Conservation (phyloP, 2,888 invertebrate genomes). For the Coelopa pilipes region DNA sequence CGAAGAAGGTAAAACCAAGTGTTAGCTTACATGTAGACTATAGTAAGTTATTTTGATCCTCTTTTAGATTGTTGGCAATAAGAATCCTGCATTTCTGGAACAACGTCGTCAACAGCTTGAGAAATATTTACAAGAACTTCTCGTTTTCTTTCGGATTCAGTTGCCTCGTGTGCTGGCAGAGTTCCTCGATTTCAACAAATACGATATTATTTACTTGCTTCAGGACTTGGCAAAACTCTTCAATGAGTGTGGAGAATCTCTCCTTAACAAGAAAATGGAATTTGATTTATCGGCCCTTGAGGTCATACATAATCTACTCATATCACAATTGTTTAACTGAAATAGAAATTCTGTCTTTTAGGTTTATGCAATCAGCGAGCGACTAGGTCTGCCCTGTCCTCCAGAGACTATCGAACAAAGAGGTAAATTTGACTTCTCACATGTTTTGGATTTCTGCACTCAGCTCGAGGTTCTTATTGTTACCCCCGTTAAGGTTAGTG, state of each 20-base stretch:
- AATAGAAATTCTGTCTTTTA: slow-evolving; percentile 58
- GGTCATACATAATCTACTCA: slow-evolving; percentile 68
- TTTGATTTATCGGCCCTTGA: slow-evolving; percentile 82
- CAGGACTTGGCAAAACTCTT: slow-evolving; percentile 84
- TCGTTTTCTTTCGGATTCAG: slow-evolving; percentile 79
- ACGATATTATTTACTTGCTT: slow-evolving; percentile 85
- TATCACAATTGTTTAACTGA: neutral
- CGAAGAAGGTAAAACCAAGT: slow-evolving; percentile 77
- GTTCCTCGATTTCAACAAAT: slow-evolving; percentile 89
- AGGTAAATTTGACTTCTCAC: slow-evolving; percentile 89
- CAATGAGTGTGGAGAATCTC: slow-evolving; percentile 78
- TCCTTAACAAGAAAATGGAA: slow-evolving; percentile 71
- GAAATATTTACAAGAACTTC: slow-evolving; percentile 81
- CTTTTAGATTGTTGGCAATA: slow-evolving; percentile 80
- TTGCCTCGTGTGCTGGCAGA: slow-evolving; percentile 84
- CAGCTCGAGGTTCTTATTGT: slow-evolving; percentile 72
- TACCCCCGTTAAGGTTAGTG: slow-evolving; percentile 61
- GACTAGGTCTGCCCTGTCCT: slow-evolving; percentile 88
- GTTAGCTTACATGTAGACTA: neutral
- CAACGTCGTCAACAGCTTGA: slow-evolving; percentile 83
- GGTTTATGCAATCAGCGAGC: slow-evolving; percentile 89
- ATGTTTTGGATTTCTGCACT: slow-evolving; percentile 88
- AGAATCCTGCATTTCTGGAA: slow-evolving; percentile 87
- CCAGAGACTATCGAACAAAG: slow-evolving; percentile 78
- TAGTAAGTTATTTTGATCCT: neutral